phyloP scores from a whole-genome alignment of 1,140 invertebrate genomes.

The Drosophila burlai region DNA sequence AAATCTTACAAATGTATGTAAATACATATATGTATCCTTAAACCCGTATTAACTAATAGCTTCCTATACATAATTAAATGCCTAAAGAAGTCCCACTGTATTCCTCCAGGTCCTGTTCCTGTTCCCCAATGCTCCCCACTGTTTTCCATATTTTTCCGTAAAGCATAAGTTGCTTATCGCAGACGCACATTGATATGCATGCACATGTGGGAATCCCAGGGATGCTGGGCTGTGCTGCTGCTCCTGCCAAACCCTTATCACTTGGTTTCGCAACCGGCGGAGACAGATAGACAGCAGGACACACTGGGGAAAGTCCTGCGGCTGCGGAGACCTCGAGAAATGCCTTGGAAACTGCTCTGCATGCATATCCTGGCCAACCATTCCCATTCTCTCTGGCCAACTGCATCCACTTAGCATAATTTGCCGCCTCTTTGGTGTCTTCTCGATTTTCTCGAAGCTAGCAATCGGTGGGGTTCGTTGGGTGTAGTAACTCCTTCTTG shows the following conservation, averaged over 20 bases:
- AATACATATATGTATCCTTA: neutral
- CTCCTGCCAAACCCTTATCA: constrained; percentile 70
- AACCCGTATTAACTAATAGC: neutral
- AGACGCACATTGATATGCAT: constrained; percentile 64
- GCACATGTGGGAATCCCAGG: constrained; percentile 49
- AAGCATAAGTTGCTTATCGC: constrained; percentile 49
- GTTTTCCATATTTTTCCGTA: constrained; percentile 24
- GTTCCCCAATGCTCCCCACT: neutral
- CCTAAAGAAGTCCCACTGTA: constrained; percentile 9
- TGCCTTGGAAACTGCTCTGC: constrained; percentile 51
- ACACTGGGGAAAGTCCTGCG: constrained; percentile 6
- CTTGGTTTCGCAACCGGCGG: constrained; percentile 16
- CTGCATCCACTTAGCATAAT: constrained; percentile 81
- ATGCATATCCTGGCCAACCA: constrained; percentile 58
- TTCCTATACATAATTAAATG: neutral
- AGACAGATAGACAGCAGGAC: constrained; percentile 8
- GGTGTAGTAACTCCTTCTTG: neutral
- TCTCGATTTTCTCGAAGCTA: constrained; percentile 7
- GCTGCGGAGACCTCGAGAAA: constrained; percentile 11
- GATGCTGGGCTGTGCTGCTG: constrained; percentile 29
- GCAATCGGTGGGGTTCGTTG: neutral
- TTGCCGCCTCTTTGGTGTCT: constrained; percentile 56
- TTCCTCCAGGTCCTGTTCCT: neutral
- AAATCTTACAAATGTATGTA: neutral
- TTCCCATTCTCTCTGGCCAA: constrained; percentile 40